A percentile compares a stretch with the other conserved stretches of the same genome.
Evolutionary conservation across 2,888 invertebrate species (phyloP).

Genomic region (Siphonodentalium dalli): DNA sequence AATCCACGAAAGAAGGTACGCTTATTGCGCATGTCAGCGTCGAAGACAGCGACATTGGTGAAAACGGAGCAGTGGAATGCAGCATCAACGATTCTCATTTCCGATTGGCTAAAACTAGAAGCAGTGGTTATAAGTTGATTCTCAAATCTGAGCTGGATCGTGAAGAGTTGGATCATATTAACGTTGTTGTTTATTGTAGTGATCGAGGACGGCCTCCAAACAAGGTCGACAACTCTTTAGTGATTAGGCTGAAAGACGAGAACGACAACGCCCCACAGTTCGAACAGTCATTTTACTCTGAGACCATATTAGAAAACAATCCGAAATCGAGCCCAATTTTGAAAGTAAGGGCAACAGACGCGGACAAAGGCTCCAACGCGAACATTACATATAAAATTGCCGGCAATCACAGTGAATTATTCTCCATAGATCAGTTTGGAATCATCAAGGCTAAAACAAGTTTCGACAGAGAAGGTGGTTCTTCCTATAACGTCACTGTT

Average conservation of each 20-base stretch:
- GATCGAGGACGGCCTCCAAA: conserved; percentile 40
- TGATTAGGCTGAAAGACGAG: conserved; percentile 37
- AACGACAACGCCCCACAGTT: conserved; percentile 46
- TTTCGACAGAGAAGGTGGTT: no score
- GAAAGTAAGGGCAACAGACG: no score
- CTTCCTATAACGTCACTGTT: no score
- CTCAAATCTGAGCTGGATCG: conserved; percentile 32
- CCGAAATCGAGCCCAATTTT: no score
- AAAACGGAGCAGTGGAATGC: conserved; percentile 41
- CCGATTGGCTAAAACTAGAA: conserved; percentile 24
- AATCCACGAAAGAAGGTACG: conserved; percentile 37
- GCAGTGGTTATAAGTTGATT: conserved; percentile 32
- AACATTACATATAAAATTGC: no score
- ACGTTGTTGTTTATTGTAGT: conserved; percentile 30
- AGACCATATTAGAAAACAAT: conserved; percentile 18
- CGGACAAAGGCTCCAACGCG: no score
- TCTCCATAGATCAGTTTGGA: no score
- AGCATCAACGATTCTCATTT: no score
- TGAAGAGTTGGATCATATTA: conserved; percentile 32
- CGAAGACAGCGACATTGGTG: conserved; percentile 44
- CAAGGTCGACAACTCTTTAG: conserved; percentile 26
- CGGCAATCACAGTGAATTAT: no score
- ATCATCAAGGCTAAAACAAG: no score
- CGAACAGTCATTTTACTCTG: conserved; percentile 7
- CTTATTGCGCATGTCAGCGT: conserved; percentile 51